A percentile compares a stretch with the other conserved stretches of the same genome.
Evolutionary conservation across 2,797 vertebrate species (phyloP).

Genomic region (Trachops cirrhosus): DNA sequence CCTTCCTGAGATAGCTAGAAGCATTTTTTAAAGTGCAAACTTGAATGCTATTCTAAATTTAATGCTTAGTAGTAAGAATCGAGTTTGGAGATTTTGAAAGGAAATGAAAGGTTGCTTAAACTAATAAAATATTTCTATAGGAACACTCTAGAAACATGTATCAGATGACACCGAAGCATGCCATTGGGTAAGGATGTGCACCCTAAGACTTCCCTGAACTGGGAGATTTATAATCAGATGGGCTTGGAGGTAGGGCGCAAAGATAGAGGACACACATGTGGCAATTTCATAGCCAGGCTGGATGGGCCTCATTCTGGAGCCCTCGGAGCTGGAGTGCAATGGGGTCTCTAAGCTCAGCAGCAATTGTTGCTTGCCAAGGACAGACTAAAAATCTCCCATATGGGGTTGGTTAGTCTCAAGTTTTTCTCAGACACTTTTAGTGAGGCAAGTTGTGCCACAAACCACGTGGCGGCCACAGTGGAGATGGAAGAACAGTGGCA

Average conservation of each 20-base stretch:
- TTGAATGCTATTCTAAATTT: constrained; percentile 54
- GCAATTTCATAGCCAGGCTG: not conserved
- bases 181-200: not conserved
- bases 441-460: constrained; percentile 18
- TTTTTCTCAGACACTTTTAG: not conserved
- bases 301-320: not conserved
- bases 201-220: not conserved
- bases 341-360: not conserved
- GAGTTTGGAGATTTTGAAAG: constrained; percentile 35
- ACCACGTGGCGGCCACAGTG: constrained; percentile 59
- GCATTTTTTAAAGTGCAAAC: constrained; percentile 41
- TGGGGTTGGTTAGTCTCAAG: not conserved
- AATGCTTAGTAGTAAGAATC: constrained; percentile 56
- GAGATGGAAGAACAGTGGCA: constrained; percentile 61
- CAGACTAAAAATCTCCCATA: not conserved
- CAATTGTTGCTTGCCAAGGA: not conserved
- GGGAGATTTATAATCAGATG: not conserved
- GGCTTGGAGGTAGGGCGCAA: not conserved
- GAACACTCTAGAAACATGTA: constrained; percentile 42
- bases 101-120: constrained; percentile 52
- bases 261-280: not conserved
- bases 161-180: not conserved
- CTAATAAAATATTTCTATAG: constrained; percentile 14
- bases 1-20: constrained; percentile 51
- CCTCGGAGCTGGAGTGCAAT: not conserved